phyloP scores from a whole-genome alignment of 35 echinoderm and acorn worm genomes.

The Apostichopus parvimensis region DNA sequence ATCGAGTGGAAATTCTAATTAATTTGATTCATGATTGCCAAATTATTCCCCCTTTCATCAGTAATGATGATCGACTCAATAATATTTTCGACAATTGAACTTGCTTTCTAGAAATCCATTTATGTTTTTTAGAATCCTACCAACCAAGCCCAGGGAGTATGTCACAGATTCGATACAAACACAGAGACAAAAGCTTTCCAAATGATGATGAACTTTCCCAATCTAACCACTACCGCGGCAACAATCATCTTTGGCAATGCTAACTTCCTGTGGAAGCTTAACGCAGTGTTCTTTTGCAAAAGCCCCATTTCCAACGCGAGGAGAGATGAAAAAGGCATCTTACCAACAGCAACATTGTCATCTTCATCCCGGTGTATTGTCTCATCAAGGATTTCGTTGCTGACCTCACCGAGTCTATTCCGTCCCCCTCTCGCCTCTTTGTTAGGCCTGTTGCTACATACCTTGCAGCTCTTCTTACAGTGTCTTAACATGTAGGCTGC shows the following conservation, averaged over 20 bases:
- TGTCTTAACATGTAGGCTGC: slow-evolving; percentile 13
- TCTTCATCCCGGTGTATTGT: not conserved
- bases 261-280: not conserved
- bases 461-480: slow-evolving; percentile 35
- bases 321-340: not conserved
- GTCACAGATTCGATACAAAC: no score
- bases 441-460: not conserved
- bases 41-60: no score
- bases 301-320: not conserved
- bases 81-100: no score
- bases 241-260: not conserved
- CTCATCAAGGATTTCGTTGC: slow-evolving; percentile 20
- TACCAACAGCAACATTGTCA: slow-evolving; percentile 26
- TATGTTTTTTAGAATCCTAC: no score
- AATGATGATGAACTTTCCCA: not conserved
- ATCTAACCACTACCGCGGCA: not conserved
- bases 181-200: not conserved
- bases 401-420: not conserved
- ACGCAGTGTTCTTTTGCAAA: not conserved
- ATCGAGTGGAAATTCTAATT: no score
- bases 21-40: no score
- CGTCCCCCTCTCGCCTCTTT: not conserved
- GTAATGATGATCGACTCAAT: no score
- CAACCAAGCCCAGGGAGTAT: no score
- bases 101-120: no score